A percentile compares a stretch with the other conserved stretches of the same genome.
Conservation (phyloP, 1,140 invertebrate species). For the Acromyrmex echinatior region DNA sequence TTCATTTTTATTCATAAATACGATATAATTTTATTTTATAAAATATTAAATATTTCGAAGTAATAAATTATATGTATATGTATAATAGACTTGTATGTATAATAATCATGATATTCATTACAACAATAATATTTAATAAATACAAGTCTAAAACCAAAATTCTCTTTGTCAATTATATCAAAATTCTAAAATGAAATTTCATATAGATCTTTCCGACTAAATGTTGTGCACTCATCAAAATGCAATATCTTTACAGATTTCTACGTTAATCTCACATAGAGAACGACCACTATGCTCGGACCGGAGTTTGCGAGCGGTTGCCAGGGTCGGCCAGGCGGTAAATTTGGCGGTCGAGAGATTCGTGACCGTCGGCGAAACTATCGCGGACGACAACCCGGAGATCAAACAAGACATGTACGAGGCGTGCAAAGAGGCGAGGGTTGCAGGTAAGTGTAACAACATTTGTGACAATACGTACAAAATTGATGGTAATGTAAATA, state of each 20-base stretch:
- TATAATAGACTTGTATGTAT: no score
- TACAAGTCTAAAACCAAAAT: neutral
- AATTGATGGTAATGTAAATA: neutral
- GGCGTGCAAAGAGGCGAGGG: conserved; percentile 97
- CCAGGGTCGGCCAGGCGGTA: conserved; percentile 97
- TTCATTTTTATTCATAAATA: no score
- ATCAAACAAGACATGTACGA: conserved; percentile 99
- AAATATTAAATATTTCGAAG: no score
- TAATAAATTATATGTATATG: no score
- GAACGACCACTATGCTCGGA: conserved; percentile 86
- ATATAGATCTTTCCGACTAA: neutral
- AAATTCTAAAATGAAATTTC: neutral
- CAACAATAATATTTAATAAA: neutral
- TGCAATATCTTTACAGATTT: conserved; percentile 91
- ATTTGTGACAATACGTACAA: neutral
- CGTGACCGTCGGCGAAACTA: conserved; percentile 98
- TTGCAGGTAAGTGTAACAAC: conserved; percentile 91
- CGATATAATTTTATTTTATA: no score
- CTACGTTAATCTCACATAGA: conserved; percentile 92
- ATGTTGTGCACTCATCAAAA: conserved; percentile 13
- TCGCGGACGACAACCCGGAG: conserved; percentile 99
- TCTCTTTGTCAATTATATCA: neutral
- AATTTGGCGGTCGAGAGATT: conserved; percentile 98
- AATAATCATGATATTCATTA: neutral
- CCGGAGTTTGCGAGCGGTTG: conserved; percentile 91